A percentile compares a stretch with the other conserved stretches of the same genome.
These are phyloP conservation scores for Girardinichthys multiradiatus DNA, from an alignment of 2,113 vertebrate species.

Conservation along the genomic window DNA sequence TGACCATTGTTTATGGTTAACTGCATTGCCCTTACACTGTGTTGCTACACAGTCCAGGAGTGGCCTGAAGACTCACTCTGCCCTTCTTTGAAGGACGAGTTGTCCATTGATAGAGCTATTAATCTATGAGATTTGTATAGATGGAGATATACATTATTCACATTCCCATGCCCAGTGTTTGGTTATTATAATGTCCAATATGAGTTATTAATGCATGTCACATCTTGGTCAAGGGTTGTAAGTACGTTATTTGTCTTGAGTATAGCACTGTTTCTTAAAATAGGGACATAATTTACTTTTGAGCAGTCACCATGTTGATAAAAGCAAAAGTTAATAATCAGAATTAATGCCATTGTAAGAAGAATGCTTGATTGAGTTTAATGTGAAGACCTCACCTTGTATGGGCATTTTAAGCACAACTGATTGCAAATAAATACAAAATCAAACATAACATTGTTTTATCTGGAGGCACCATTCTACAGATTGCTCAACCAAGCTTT, in stretches of 20 bases:
- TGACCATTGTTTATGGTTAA: constrained; percentile 37
- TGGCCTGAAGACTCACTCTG: constrained; percentile 15
- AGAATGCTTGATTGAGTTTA: background rate
- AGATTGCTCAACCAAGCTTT: constrained; percentile 12
- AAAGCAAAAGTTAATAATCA: background rate
- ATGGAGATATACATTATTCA: background rate
- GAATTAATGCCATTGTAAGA: background rate
- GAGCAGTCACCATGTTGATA: background rate
- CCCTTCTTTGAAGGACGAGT: background rate
- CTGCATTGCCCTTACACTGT: constrained; percentile 24
- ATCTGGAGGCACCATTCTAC: constrained; percentile 17
- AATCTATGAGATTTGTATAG: constrained; percentile 18
- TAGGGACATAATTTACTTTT: background rate
- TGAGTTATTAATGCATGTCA: background rate
- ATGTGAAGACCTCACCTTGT: background rate
- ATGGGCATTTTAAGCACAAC: background rate
- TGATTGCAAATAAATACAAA: background rate
- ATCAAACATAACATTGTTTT: constrained; percentile 3
- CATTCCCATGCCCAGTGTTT: background rate
- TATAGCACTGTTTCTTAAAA: background rate
- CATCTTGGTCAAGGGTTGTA: background rate
- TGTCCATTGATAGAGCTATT: background rate
- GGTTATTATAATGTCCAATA: background rate
- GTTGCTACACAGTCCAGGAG: constrained; percentile 3
- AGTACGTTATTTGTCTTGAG: constrained; percentile 9